Base-by-base conservation (phyloP, 2,113 vertebrate species). In the Struthio camelus region DNA sequence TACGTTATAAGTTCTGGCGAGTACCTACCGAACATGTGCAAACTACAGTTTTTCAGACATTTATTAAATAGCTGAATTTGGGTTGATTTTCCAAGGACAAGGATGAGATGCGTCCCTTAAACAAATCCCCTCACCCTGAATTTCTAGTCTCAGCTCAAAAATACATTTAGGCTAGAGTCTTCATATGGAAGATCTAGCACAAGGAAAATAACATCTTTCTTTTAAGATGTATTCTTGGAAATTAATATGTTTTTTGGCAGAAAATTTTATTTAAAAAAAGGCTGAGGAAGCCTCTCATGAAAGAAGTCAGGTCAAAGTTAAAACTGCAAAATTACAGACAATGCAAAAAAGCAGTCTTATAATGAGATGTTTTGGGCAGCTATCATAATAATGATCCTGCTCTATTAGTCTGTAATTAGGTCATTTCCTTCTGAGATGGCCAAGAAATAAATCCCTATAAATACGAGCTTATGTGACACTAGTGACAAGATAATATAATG, bases 391-490 rank as follows among this genome's bases (percentile, higher is more conserved):
- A 88, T 51, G 46, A 84, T 67, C 64, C 48, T 84, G 56, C 54
- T 78, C 8, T 88, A 88, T 95, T 95, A 80, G 50, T 51, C 65
- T 96, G 59, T 94, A 95, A 90, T 96, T 92, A 93, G 82, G 85
- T 94, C 10, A 83, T 86, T 95, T 96, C 85, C 88, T 95, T 86
- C 56, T 48, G 71, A 66, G 46, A 61, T 83, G 80, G 76, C 80
- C 80, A 92, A 81, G 76, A 69, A 92, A 78, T 84, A 92, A 93
- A 86, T 64, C 85, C 58, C 17, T 71, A 24, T 67, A 75, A 90
- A 78, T 81, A 64, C 0, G 0, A 83, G 69, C 34, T 92, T 88
- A 36, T 84, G 59, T 90, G 87, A 90, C 50, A 77, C 34, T 58
- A 66, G 11, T 73, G 79, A 44, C 71, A 75, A 91, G 59, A 85